Conservation (phyloP, 1,140 invertebrate species). For the Brachionus plicatilis region DNA sequence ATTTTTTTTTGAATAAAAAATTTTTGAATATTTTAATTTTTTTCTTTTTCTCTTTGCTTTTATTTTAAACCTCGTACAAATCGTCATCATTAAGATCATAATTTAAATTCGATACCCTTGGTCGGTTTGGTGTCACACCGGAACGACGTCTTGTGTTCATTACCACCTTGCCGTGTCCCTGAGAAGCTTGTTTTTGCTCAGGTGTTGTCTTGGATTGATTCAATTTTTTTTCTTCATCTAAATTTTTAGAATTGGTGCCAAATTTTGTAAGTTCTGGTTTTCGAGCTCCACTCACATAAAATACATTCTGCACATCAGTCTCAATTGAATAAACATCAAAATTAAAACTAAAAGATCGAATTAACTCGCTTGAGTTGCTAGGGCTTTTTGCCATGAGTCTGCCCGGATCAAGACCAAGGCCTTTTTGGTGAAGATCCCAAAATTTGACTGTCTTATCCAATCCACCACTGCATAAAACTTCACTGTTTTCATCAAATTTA, state of each 20-base stretch:
- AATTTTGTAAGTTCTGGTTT: not conserved
- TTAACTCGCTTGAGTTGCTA: not conserved
- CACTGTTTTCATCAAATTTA: conserved; percentile 62
- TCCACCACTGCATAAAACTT: conserved; percentile 61
- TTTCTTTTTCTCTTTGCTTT: not conserved
- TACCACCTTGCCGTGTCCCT: not conserved
- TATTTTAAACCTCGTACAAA: not conserved
- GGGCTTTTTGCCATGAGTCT: not conserved
- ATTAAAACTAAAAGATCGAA: conserved; percentile 7
- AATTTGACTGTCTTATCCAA: conserved; percentile 29
- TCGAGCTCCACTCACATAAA: conserved; percentile 4
- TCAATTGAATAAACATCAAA: conserved; percentile 31
- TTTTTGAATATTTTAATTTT: not conserved
- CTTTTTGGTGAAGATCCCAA: conserved; percentile 30
- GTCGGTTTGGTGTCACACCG: not conserved
- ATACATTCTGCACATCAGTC: conserved; percentile 8
- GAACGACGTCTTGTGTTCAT: not conserved
- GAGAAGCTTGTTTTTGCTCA: not conserved
- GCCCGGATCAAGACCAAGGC: not conserved
- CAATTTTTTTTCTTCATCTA: not conserved
- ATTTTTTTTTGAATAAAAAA: not conserved
- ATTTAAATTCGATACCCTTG: not conserved
- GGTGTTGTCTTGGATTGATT: not conserved
- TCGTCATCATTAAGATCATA: conserved; percentile 5
- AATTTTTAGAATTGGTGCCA: not conserved